Conservation (phyloP, 2,888 invertebrate species). For the Seira sanloemensis region DNA sequence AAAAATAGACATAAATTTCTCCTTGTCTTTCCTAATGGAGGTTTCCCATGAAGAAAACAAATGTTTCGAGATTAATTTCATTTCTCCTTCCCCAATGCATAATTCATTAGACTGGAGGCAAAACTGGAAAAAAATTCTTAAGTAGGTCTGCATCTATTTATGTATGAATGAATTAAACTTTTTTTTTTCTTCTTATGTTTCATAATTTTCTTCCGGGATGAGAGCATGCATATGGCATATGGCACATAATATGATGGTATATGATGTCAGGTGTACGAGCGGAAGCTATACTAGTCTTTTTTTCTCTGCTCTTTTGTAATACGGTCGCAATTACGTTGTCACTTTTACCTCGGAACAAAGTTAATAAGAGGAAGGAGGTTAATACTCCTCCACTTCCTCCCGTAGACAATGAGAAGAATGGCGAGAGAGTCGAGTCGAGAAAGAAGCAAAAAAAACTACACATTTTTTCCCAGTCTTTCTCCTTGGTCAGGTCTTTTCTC, state of each 20-base stretch:
- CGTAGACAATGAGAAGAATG: background rate
- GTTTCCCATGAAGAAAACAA: constrained; percentile 12
- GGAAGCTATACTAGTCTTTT: background rate
- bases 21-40: no score
- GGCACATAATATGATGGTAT: no score
- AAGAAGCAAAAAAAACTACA: no score
- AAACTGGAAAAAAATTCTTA: background rate
- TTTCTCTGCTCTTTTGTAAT: background rate
- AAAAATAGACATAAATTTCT: no score
- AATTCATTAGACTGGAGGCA: constrained; percentile 42
- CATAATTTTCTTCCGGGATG: background rate
- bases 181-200: background rate
- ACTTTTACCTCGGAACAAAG: background rate
- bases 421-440: no score
- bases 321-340: background rate
- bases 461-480: no score
- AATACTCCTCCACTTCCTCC: background rate
- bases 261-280: background rate
- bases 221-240: background rate
- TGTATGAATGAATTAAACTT: constrained; percentile 27
- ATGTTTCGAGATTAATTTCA: constrained; percentile 51
- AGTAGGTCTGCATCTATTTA: background rate
- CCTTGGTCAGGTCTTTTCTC: constrained; percentile 39
- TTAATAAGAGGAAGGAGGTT: background rate
- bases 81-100: constrained; percentile 39